Evolutionary conservation across 2,113 vertebrate genomes (phyloP).

Genomic region (Plecotus auritus): DNA sequence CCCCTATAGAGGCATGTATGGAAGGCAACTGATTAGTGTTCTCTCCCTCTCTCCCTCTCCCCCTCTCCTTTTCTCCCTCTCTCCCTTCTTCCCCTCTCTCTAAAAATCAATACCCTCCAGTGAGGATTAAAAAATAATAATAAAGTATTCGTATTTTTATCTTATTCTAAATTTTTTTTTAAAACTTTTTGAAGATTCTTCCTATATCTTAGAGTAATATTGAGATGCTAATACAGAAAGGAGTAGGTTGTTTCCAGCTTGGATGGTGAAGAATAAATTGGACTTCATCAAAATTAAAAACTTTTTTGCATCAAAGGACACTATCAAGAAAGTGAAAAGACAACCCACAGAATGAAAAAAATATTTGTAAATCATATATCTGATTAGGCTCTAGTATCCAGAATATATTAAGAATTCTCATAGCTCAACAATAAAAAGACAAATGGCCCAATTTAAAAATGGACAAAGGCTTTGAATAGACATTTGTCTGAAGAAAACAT

Average conservation of each 20-base stretch:
- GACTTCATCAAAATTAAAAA: background rate
- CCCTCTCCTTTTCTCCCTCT: too few species aligned
- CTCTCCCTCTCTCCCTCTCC: too few species aligned
- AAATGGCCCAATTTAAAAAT: background rate
- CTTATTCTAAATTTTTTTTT: background rate
- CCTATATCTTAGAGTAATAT: background rate
- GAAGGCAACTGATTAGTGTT: too few species aligned
- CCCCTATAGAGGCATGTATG: too few species aligned
- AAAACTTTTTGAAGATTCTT: conserved; percentile 32
- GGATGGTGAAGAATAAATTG: background rate
- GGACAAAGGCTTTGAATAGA: background rate
- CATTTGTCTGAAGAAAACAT: background rate
- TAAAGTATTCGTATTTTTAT: background rate
- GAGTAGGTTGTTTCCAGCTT: background rate
- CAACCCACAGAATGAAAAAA: background rate
- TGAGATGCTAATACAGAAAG: background rate
- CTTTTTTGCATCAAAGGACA: background rate
- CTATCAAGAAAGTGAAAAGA: background rate
- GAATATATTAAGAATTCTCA: background rate
- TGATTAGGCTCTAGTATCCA: background rate
- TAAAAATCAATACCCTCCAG: too few species aligned
- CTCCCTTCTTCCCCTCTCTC: too few species aligned
- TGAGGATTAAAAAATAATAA: too few species aligned
- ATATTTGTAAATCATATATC: background rate
- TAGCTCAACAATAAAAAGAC: conserved; percentile 15